Base-by-base conservation (phyloP, 2,888 invertebrate species). In the Watsonalla cultraria region DNA sequence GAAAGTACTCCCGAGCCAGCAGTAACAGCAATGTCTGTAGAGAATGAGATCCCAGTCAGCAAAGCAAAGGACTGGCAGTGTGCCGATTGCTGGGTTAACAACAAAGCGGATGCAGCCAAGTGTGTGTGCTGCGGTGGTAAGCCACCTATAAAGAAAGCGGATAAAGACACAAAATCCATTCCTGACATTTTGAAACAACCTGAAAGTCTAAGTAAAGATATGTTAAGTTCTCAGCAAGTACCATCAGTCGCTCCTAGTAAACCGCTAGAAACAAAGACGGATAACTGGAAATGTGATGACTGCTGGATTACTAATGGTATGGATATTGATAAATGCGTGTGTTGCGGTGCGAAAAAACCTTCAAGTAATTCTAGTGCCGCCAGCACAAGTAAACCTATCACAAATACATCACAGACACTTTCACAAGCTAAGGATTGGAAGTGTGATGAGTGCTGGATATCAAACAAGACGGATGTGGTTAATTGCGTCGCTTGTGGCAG, bases 401-500 rank as follows among this genome's bases (percentile, higher is more conserved):
- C 46, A 14, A 59, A 45, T 13, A 47, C 33, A 11, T 60, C 24
- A 24, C 24, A 24, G 24, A 24, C 24, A 24, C 2, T 24, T 24
- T 24, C 24, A 24, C 2, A 59, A 14, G 57, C 47, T 47, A 49
- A 39, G 37, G 69, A 73, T 15, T 82, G 82, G 78, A 76, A 71
- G 57, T 81, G 82, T 63, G 66, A 70, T n/a, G 72, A 74, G 46
- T 84, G 85, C 55, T 78, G 78, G 76, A 72, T 83, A 46, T 68
- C 65, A 54, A 86, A 86, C 57, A 78, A 79, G 42, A 62, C 56
- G 50, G 61, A 52, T 24, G 66, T 62, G 46, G 70, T 77, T 0
- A 80, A 79, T 60, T 86, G 85, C 59, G 74, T 58, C 7, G 82
- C 81, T 8, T 86, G 85, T 51, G 79, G 78, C 34, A 72, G 68